These are phyloP conservation scores for Microcebus jonahi DNA, from an alignment of 2,113 vertebrate species.

Conservation along the genomic window DNA sequence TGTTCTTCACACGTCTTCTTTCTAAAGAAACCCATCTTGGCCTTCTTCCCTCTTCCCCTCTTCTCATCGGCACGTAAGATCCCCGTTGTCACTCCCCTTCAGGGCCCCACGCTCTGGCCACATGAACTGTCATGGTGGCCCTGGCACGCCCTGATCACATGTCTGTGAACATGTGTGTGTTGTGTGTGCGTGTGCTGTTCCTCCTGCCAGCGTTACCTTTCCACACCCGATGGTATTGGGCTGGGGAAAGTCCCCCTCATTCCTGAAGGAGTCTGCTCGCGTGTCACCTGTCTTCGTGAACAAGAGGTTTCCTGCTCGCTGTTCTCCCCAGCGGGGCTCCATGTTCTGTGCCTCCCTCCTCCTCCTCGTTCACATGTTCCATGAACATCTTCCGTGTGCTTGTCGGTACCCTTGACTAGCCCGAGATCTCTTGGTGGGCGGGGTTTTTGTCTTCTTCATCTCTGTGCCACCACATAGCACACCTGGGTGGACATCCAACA, in stretches of 20 bases:
- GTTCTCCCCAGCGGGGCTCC: background rate
- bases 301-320: background rate
- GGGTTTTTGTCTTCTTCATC: background rate
- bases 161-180: background rate
- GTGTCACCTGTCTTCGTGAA: background rate
- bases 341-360: background rate
- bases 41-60: background rate
- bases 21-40: background rate
- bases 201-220: background rate
- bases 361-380: rapidly evolving
- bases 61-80: background rate
- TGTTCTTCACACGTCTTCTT: background rate
- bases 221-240: background rate
- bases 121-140: background rate
- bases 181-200: rapidly evolving
- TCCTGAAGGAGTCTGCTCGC: background rate
- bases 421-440: background rate
- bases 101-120: background rate
- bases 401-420: background rate
- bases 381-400: background rate
- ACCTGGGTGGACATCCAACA: background rate
- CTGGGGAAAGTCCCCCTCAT: background rate
- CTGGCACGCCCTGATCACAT: rapidly evolving
- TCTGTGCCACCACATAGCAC: background rate
- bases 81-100: background rate